Percentiles rank a stretch among this genome's conserved stretches.
phyloP scores from a whole-genome alignment of 2,113 vertebrate genomes.

The Panthera uncia region DNA sequence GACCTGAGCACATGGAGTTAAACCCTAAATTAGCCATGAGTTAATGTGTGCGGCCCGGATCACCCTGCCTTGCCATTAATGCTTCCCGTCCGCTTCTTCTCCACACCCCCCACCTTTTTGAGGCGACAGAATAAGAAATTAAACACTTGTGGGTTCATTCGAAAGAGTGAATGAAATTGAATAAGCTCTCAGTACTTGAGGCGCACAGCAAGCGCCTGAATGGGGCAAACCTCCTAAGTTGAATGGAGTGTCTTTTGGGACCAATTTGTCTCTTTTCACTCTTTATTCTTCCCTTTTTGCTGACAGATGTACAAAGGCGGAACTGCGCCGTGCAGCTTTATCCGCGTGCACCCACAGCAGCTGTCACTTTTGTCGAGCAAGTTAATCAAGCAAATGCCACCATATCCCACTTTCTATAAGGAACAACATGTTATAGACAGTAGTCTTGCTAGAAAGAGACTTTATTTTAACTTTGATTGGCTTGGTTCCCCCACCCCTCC shows the following conservation, averaged over 20 bases:
- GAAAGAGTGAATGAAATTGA: slow-evolving; percentile 99
- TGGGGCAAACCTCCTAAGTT: slow-evolving; percentile 98
- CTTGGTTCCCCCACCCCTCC: slow-evolving; percentile 76
- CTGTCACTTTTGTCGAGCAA: slow-evolving; percentile 99
- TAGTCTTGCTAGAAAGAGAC: slow-evolving; percentile 90
- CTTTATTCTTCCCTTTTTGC: slow-evolving; percentile 96
- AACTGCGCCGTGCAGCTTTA: slow-evolving; percentile 99
- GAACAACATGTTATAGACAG: slow-evolving; percentile 93
- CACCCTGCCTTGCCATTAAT: slow-evolving; percentile 93
- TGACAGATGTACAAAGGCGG: slow-evolving; percentile 99
- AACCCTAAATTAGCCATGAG: slow-evolving; percentile 85
- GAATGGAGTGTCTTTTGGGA: slow-evolving; percentile 99
- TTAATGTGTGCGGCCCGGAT: slow-evolving; percentile 92
- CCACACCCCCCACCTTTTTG: slow-evolving; percentile 85
- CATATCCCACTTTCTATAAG: slow-evolving; percentile 97
- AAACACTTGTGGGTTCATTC: slow-evolving; percentile 99
- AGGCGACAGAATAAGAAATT: slow-evolving; percentile 95
- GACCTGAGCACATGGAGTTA: slow-evolving; percentile 65
- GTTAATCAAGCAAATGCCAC: slow-evolving; percentile 99
- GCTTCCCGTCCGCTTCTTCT: slow-evolving; percentile 86
- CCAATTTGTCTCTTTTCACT: slow-evolving; percentile 99
- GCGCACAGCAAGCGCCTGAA: slow-evolving; percentile 98
- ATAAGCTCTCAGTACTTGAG: slow-evolving; percentile 99
- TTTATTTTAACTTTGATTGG: slow-evolving; percentile 91
- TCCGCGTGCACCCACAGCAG: slow-evolving; percentile 97